Evolutionary conservation across 2,797 vertebrate genomes (phyloP).

Genomic region (Distichodus sexfasciatus): DNA sequence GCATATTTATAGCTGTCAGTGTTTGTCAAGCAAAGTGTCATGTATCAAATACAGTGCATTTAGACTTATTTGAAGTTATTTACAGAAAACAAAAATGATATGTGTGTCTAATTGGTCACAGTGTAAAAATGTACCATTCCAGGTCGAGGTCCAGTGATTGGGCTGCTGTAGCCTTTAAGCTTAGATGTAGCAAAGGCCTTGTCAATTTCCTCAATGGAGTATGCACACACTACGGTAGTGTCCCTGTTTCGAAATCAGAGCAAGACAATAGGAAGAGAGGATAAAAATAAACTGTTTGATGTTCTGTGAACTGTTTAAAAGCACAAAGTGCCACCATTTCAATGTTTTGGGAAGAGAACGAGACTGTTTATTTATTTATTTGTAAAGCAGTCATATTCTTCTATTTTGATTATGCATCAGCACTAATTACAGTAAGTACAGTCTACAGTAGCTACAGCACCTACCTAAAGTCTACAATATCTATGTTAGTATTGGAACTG

Average conservation of each 20-base stretch:
- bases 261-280: background rate
- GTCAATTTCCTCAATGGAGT: slow-evolving; percentile 78
- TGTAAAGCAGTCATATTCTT: no score
- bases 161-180: slow-evolving; percentile 70
- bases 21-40: background rate
- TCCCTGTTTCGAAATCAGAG: slow-evolving; percentile 64
- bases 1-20: background rate
- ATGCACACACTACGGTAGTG: slow-evolving; percentile 79
- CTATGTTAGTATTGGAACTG: no score
- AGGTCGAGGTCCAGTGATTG: slow-evolving; percentile 63
- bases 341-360: no score
- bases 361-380: no score
- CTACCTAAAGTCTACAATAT: no score
- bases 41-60: background rate
- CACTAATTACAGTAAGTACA: no score
- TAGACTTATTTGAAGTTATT: background rate
- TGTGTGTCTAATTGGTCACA: background rate
- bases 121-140: slow-evolving; percentile 64
- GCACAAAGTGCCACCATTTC: background rate
- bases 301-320: background rate
- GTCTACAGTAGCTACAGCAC: no score
- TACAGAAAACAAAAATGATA: background rate
- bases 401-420: no score
- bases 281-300: background rate
- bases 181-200: slow-evolving; percentile 72